These are phyloP conservation scores for Malurus melanocephalus DNA, from an alignment of 2,113 vertebrate species.

Conservation along the genomic window DNA sequence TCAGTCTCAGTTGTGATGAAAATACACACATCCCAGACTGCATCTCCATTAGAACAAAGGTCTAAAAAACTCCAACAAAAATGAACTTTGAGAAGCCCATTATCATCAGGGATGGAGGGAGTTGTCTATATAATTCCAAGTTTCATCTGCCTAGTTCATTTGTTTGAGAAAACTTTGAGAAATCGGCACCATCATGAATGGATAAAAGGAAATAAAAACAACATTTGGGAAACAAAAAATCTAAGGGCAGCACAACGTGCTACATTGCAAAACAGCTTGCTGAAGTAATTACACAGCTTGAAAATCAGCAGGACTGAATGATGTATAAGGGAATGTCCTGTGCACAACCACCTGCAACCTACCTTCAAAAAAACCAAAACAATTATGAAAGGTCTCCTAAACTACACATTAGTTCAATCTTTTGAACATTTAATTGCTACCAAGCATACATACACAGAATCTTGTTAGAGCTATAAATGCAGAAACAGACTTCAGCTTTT, in stretches of 20 bases:
- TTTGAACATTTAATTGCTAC: slow-evolving; percentile 6
- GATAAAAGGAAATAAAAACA: neutral
- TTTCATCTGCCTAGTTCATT: neutral
- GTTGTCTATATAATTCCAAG: neutral
- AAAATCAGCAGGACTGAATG: neutral
- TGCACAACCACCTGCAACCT: neutral
- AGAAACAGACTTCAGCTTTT: neutral
- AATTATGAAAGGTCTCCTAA: neutral
- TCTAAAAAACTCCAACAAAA: neutral
- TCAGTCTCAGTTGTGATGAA: neutral
- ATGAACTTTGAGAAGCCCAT: neutral
- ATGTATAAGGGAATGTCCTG: neutral
- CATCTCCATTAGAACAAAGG: neutral
- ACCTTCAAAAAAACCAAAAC: neutral
- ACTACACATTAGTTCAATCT: neutral
- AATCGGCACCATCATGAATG: neutral
- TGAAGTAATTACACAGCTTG: neutral
- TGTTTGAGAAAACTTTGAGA: neutral
- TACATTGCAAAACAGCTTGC: neutral
- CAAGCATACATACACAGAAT: neutral
- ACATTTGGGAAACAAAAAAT: neutral
- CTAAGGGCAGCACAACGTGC: neutral
- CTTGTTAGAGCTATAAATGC: neutral
- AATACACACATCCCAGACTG: neutral
- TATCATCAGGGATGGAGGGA: neutral